These are phyloP conservation scores for Coenobita brevimanus DNA, from an alignment of 1,140 invertebrate species.

Conservation along the genomic window DNA sequence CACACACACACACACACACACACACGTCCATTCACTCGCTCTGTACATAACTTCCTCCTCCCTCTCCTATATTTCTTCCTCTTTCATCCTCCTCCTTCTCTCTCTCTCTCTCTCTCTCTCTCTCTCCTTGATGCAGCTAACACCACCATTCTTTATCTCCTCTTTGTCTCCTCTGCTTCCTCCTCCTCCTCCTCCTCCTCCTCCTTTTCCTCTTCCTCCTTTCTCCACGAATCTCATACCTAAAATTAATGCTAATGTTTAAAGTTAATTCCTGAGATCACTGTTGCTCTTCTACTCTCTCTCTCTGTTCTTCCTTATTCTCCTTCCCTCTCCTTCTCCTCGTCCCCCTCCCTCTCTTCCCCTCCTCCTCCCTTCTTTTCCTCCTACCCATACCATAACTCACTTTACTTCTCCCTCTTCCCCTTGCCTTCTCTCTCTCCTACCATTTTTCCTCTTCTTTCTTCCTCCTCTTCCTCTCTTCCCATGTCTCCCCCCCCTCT, in stretches of 20 bases:
- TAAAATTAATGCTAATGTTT: too few relatives aligned
- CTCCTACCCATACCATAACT: neutral
- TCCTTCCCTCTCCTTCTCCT: too few relatives aligned
- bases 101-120: slow-evolving; percentile 16
- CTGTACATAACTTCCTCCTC: neutral
- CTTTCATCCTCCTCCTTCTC: neutral
- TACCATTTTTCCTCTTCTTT: neutral
- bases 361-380: too few relatives aligned
- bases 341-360: too few relatives aligned
- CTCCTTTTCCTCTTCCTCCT: too few relatives aligned
- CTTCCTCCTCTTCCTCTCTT: slow-evolving; percentile 19
- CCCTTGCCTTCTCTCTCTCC: too few relatives aligned
- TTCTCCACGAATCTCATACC: too few relatives aligned
- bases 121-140: neutral
- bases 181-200: too few relatives aligned
- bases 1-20: neutral
- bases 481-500: neutral
- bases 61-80: too few relatives aligned
- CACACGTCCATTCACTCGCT: neutral
- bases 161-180: too few relatives aligned
- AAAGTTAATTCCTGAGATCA: too few relatives aligned
- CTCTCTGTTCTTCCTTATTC: slow-evolving; percentile 9
- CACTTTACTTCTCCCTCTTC: too few relatives aligned
- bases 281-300: neutral
- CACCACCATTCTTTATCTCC: neutral